A percentile compares a stretch with the other conserved stretches of the same genome.
These are phyloP conservation scores for Rhyacophila brunnea DNA, from an alignment of 1,140 invertebrate genomes.

Conservation along the genomic window DNA sequence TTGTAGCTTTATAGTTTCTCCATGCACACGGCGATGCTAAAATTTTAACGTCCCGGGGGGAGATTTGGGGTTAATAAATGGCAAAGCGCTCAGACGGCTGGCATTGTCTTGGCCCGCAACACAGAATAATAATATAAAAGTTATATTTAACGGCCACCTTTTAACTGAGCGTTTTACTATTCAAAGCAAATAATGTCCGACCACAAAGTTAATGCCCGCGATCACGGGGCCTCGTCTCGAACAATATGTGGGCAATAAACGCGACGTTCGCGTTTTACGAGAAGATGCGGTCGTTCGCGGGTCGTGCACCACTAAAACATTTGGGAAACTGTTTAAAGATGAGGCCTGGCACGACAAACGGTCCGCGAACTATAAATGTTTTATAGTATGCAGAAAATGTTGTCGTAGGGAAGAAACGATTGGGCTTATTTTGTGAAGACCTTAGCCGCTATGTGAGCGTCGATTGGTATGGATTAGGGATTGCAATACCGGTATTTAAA, in stretches of 20 bases:
- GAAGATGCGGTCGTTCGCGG: too few relatives aligned
- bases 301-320: too few relatives aligned
- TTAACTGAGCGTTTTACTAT: slow-evolving; percentile 29
- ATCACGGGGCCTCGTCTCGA: slow-evolving; percentile 18
- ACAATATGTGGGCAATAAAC: slow-evolving; percentile 31
- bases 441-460: too few relatives aligned
- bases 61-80: slow-evolving; percentile 28
- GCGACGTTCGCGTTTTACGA: slow-evolving; percentile 10
- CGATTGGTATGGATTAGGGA: too few relatives aligned
- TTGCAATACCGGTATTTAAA: too few relatives aligned
- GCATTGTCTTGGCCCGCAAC: slow-evolving; percentile 29
- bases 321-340: too few relatives aligned
- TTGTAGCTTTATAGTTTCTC: slow-evolving; percentile 14
- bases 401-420: too few relatives aligned
- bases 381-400: too few relatives aligned
- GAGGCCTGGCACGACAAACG: too few relatives aligned
- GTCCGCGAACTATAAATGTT: too few relatives aligned
- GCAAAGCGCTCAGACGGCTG: slow-evolving; percentile 10
- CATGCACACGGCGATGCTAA: slow-evolving; percentile 6
- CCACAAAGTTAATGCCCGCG: slow-evolving; percentile 29
- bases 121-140: slow-evolving; percentile 20
- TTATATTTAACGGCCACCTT: slow-evolving; percentile 25
- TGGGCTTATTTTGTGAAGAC: too few relatives aligned
- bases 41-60: slow-evolving; percentile 21
- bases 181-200: slow-evolving; percentile 32